These are phyloP conservation scores for Melanotaenia boesemani DNA, from an alignment of 2,797 vertebrate genomes.

Conservation along the genomic window DNA sequence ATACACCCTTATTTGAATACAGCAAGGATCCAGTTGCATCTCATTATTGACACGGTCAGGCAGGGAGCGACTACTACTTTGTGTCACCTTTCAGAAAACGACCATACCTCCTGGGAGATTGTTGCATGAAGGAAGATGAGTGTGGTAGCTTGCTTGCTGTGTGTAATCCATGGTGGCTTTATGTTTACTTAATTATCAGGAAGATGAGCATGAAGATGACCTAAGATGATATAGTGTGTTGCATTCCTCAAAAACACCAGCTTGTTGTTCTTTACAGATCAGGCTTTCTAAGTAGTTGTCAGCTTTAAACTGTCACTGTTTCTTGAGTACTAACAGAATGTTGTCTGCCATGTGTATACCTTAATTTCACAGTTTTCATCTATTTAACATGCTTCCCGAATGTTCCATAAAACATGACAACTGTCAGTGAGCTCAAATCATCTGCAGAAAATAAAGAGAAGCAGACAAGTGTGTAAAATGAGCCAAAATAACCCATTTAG, in stretches of 20 bases:
- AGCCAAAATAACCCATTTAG: constrained; percentile 75
- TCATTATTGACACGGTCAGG: constrained; percentile 80
- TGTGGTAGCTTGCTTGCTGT: constrained; percentile 40
- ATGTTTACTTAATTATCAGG: constrained; percentile 73
- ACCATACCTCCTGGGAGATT: constrained; percentile 62
- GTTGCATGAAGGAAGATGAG: constrained; percentile 61
- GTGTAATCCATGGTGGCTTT: constrained; percentile 61
- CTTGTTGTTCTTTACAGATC: constrained; percentile 48
- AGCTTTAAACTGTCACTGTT: constrained; percentile 47
- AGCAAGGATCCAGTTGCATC: constrained; percentile 77
- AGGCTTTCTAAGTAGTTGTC: constrained; percentile 52
- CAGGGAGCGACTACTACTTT: constrained; percentile 79
- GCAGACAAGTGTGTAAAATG: constrained; percentile 66
- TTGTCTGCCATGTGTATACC: constrained; percentile 10
- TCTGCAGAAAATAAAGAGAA: constrained; percentile 44
- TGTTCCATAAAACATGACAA: constrained; percentile 49
- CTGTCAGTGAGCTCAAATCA: constrained; percentile 55
- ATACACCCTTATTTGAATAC: constrained; percentile 78
- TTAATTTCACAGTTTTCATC: constrained; percentile 69
- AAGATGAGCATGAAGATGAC: constrained; percentile 68
- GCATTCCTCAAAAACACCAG: constrained; percentile 57
- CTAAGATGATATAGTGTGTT: constrained; percentile 63
- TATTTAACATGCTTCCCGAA: constrained; percentile 43
- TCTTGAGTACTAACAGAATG: constrained; percentile 31
- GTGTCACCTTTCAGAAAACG: constrained; percentile 79